Conservation (phyloP, 1,140 invertebrate genomes). For the Sycophaga agraensis region DNA sequence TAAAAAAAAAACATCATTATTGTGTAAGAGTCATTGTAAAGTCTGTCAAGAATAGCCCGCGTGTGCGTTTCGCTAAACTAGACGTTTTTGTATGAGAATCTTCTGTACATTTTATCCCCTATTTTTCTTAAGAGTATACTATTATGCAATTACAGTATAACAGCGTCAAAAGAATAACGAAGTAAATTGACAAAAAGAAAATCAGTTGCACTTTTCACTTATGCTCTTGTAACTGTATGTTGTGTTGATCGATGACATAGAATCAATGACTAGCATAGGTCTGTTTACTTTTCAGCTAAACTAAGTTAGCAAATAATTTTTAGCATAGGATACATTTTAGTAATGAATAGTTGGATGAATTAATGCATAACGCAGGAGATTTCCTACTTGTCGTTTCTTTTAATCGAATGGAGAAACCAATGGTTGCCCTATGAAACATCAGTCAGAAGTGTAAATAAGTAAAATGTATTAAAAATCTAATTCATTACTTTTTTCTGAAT, state of each 20-base stretch:
- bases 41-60: conserved; percentile 46
- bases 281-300: conserved; percentile 30
- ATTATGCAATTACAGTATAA: conserved; percentile 36
- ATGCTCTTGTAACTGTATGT: conserved; percentile 14
- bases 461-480: conserved; percentile 28
- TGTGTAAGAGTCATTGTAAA: conserved; percentile 33
- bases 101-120: conserved; percentile 57
- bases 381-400: conserved; percentile 21
- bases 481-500: conserved; percentile 24
- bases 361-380: conserved; percentile 20
- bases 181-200: conserved; percentile 13
- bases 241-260: conserved; percentile 29
- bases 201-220: conserved; percentile 16
- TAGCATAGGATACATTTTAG: conserved; percentile 19
- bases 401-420: conserved; percentile 9
- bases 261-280: conserved; percentile 28
- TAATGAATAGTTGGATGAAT: conserved; percentile 19
- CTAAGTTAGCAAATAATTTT: conserved; percentile 27
- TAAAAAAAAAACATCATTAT: conserved; percentile 14
- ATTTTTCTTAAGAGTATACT: conserved; percentile 49
- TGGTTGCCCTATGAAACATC: conserved; percentile 19
- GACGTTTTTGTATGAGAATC: conserved; percentile 53
- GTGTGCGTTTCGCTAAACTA: conserved; percentile 43
- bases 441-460: conserved; percentile 31
- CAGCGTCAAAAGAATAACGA: conserved; percentile 23